These are phyloP conservation scores for Sitta europaea DNA, from an alignment of 2,113 vertebrate genomes.

Conservation along the genomic window DNA sequence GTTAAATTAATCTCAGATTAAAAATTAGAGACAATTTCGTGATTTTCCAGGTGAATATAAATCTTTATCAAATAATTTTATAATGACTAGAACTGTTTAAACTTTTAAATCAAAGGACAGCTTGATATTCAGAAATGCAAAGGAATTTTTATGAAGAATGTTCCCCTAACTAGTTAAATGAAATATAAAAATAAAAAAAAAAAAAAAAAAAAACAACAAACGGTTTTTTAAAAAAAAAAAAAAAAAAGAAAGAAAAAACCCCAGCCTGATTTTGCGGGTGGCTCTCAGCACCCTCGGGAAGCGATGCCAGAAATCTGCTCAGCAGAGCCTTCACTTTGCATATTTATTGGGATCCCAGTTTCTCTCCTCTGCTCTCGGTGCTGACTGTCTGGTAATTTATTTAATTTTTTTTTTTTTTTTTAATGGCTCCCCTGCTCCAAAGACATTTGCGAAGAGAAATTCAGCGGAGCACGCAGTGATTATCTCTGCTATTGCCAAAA, in stretches of 20 bases:
- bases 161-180: no score
- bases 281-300: conserved; percentile 77
- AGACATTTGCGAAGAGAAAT: conserved; percentile 58
- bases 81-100: no score
- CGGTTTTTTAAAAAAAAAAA: neutral
- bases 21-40: no score
- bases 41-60: no score
- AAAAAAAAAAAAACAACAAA: neutral
- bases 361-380: conserved; percentile 48
- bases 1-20: no score
- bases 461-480: conserved; percentile 57
- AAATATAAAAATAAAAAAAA: no score
- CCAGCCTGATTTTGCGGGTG: neutral
- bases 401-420: conserved; percentile 35
- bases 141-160: no score
- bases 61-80: no score
- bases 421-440: conserved; percentile 58
- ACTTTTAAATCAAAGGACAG: no score
- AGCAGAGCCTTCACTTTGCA: conserved; percentile 80
- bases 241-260: neutral
- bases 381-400: conserved; percentile 34
- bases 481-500: conserved; percentile 76
- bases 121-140: no score
- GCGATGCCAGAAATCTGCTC: conserved; percentile 72
- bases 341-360: conserved; percentile 77